phyloP scores from a whole-genome alignment of 2,888 invertebrate genomes.

The Lasius fuliginosus region DNA sequence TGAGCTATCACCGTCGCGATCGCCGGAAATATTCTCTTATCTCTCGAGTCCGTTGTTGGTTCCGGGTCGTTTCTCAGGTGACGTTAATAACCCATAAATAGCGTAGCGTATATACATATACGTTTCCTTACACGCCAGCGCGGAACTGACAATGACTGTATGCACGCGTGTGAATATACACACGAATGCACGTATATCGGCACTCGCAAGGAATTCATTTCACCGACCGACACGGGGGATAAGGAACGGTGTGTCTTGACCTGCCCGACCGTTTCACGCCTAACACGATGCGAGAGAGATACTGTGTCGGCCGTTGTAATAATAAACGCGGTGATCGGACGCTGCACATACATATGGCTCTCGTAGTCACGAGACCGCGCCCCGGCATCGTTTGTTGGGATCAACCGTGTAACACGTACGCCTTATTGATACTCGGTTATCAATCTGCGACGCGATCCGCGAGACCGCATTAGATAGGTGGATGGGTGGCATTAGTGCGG shows the following conservation, averaged over 20 bases:
- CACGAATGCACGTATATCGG: slow-evolving; percentile 56
- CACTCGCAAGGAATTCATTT: slow-evolving; percentile 77
- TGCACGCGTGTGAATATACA: slow-evolving; percentile 21
- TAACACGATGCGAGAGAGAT: slow-evolving; percentile 71
- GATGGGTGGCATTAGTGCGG: neutral
- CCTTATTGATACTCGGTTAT: slow-evolving; percentile 58
- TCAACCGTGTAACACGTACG: slow-evolving; percentile 46
- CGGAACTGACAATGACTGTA: neutral
- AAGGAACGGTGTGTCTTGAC: slow-evolving; percentile 77
- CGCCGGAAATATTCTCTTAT: slow-evolving; percentile 69
- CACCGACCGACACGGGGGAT: slow-evolving; percentile 73
- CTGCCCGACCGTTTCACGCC: slow-evolving; percentile 75
- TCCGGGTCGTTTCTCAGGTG: slow-evolving; percentile 75
- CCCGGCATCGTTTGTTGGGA: slow-evolving; percentile 68
- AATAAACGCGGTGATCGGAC: slow-evolving; percentile 75
- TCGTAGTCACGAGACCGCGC: slow-evolving; percentile 71
- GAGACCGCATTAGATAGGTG: slow-evolving; percentile 20
- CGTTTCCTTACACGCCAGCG: slow-evolving; percentile 17
- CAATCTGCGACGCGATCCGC: slow-evolving; percentile 46
- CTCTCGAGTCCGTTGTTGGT: slow-evolving; percentile 62
- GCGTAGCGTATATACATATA: slow-evolving; percentile 50
- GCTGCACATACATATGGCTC: slow-evolving; percentile 69
- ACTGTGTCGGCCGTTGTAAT: slow-evolving; percentile 67
- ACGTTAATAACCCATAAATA: slow-evolving; percentile 79
- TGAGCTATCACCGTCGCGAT: slow-evolving; percentile 29